A percentile compares a stretch with the other conserved stretches of the same genome.
phyloP scores from a whole-genome alignment of 2,797 vertebrate species.

The Diplodus puntazzo region DNA sequence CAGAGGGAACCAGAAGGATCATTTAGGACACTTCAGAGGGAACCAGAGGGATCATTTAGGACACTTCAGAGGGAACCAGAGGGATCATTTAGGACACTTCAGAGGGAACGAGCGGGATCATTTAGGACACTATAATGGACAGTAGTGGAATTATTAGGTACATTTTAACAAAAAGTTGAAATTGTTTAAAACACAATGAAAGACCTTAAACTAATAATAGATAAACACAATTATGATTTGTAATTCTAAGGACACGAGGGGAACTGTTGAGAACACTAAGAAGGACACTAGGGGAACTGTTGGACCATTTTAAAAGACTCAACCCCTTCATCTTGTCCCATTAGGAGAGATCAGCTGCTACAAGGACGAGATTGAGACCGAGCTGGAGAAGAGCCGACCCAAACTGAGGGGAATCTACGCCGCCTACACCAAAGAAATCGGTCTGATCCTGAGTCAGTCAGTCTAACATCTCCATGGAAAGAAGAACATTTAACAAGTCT shows the following conservation, averaged over 20 bases:
- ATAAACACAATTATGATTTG: too few species aligned
- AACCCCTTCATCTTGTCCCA: neutral
- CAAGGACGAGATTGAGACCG: constrained; percentile 95
- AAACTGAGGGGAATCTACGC: constrained; percentile 93
- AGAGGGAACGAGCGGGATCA: too few species aligned
- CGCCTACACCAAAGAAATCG: constrained; percentile 86
- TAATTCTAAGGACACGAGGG: neutral
- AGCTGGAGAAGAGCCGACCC: constrained; percentile 93
- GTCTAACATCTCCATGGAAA: neutral
- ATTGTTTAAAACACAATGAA: too few species aligned
- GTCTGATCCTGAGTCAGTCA: constrained; percentile 27
- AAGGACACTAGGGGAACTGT: neutral
- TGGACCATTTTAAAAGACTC: neutral
- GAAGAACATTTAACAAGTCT: neutral
- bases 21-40: neutral
- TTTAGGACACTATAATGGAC: too few species aligned
- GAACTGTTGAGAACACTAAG: too few species aligned
- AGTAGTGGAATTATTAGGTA: too few species aligned
- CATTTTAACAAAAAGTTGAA: too few species aligned
- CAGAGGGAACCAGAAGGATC: neutral
- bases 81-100: neutral
- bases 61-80: neutral
- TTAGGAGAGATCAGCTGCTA: constrained; percentile 95
- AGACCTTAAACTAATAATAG: too few species aligned
- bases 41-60: neutral